Base-by-base conservation (phyloP, 2,797 vertebrate species). In the Falco cherrug region DNA sequence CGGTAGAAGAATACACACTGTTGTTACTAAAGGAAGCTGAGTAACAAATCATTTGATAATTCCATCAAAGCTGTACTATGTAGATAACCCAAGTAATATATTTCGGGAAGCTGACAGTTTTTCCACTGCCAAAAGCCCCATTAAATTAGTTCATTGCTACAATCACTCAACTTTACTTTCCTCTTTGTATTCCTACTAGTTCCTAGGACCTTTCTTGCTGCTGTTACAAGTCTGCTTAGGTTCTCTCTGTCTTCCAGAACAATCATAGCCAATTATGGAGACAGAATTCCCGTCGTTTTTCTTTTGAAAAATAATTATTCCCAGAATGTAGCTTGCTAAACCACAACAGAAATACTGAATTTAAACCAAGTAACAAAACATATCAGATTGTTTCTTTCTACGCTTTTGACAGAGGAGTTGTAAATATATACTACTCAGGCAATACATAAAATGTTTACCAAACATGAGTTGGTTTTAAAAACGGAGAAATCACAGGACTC, bases 41-140 rank as follows among this genome's bases (percentile, higher is more conserved):
- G 14, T 60, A 89, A 94, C 39, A 90, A 87, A 96, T 78, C 9
- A 57, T 77, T 75, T 59, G 79, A 37, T 90, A 91, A 71, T 80
- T 87, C 47, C 75, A 79, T 76, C 64, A 68, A 93, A 84, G 26
- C 29, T 50, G 39, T 51, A 75, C 56, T 39, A 89, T 10, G n/a
- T 19, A 93, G 69, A 63, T 84, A 94, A 61, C 19, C 10, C 76
- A 71, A 80, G 53, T 31, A 87, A 84, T 13, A 10, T 48, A 39
- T 67, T 85, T 93, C 63, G 33, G 90, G 95, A 90, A 90, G 81
- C 22, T 83, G 41, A 41, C 50, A 64, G 78, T 60, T 87, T 80
- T 95, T 68, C 41, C 60, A 61, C 45, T 56, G 65, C 68, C 78
- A 92, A 84, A 87, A 89, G 45, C n/a, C 25, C 45, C 19, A 57